Base-by-base conservation (phyloP, 1,140 invertebrate species). In the Trichonephila clavipes region DNA sequence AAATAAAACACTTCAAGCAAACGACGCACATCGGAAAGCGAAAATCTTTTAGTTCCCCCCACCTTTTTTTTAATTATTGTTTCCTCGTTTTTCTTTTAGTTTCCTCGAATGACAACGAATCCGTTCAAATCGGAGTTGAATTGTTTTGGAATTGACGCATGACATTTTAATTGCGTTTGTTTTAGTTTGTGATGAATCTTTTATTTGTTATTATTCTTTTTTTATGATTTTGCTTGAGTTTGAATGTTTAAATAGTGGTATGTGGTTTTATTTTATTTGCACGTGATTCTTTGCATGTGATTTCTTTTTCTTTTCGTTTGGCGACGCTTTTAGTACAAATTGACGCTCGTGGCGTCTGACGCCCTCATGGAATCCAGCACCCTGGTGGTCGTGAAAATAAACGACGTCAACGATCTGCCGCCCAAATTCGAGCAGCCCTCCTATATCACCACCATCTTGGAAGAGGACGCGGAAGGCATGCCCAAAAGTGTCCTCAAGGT, bases 291-390 rank as follows among this genome's bases (percentile, higher is more conserved):
- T 21, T 90, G 91, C 92, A 93, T 94, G 91, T 86, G 85, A 93
- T 69, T 34, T n/a, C 8, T 58, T 59, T 59, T 59, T 77, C 19
- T 90, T n/a, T 58, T 77, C 66, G 14, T 44, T 12, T 66, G 7
- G 18, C 19, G 87, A 88, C 93, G 58, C 69, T 87, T 28, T 61
- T 96, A 98, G 98, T 98, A 98, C 96, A 97, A 98, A 96, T 96
- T 98, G 96, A 97, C 97, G 95, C 96, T 98, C 96, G 97, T 98
- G 95, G 98, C 98, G 81, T 98, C 98, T 88, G 98, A 98, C 96
- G 97, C 97, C 95, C 97, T 98, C 95, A 97, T 98, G 96, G 98
- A 98, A 96, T 98, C 98, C 96, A 97, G 97, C 93, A 98, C 98
- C 94, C 97, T 96, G 87, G 97, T 98, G 87, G 96, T 97, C 90